phyloP scores from a whole-genome alignment of 30 jellyfish, hydroid and myxozoan species.

The Cassiopea xamachana region DNA sequence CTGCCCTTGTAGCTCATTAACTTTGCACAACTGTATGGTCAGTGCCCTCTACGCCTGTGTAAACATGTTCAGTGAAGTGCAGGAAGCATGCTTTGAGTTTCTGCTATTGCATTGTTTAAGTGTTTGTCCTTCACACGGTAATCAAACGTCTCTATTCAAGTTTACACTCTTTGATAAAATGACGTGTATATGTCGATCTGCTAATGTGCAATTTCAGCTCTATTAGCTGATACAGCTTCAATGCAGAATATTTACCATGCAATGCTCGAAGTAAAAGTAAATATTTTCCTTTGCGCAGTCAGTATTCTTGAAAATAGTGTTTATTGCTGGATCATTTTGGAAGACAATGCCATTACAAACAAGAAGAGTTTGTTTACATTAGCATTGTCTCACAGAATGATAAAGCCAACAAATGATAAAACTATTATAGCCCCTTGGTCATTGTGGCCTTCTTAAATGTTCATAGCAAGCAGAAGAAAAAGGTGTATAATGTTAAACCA shows the following conservation, averaged over 20 bases:
- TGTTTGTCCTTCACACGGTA: neutral
- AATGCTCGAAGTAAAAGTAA: neutral
- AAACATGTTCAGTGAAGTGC: constrained; percentile 33
- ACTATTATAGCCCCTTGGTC: too few species aligned
- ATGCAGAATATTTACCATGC: neutral
- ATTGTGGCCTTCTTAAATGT: too few species aligned
- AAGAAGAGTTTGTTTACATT: too few species aligned
- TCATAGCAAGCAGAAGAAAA: too few species aligned
- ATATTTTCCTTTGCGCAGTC: neutral
- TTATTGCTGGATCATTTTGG: too few species aligned
- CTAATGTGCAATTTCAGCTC: neutral
- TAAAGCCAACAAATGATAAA: too few species aligned
- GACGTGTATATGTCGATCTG: constrained; percentile 6
- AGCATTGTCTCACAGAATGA: too few species aligned
- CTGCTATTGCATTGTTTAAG: neutral
- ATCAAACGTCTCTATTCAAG: neutral
- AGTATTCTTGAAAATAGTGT: neutral
- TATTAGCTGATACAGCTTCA: neutral
- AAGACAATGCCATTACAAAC: too few species aligned
- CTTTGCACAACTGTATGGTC: constrained; percentile 37
- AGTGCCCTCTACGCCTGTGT: constrained; percentile 49
- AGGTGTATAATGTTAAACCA: too few species aligned
- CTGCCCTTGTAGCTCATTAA: constrained; percentile 26
- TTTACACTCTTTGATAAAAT: neutral
- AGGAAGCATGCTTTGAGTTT: neutral